Evolutionary conservation across 2,113 vertebrate species (phyloP).

Genomic region (Microtus montanus): DNA sequence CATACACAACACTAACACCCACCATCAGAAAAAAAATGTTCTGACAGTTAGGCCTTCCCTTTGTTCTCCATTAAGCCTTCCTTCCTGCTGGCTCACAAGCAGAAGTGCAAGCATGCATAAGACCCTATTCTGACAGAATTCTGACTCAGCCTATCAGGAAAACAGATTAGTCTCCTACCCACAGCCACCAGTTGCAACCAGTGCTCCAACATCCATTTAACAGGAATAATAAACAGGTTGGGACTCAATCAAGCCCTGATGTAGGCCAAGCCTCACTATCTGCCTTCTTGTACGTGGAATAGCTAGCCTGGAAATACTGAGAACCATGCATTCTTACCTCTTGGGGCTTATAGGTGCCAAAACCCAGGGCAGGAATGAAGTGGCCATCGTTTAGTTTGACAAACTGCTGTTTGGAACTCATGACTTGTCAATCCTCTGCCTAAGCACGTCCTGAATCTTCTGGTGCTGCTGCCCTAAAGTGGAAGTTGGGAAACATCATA

Average conservation of each 20-base stretch:
- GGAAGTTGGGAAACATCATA: fast-evolving
- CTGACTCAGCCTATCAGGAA: not conserved
- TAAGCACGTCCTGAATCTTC: not conserved
- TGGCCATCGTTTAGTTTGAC: constrained; percentile 27
- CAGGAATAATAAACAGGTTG: not conserved
- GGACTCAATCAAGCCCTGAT: not conserved
- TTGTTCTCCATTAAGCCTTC: not conserved
- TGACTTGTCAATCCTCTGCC: not conserved
- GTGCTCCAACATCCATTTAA: not conserved
- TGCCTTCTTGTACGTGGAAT: not conserved
- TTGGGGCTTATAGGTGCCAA: not conserved
- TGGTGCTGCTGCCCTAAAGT: not conserved
- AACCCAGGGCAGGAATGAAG: not conserved
- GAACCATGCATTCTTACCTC: not conserved
- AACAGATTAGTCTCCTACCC: not conserved
- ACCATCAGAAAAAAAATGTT: not conserved
- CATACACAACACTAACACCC: not conserved
- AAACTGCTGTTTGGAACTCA: not conserved
- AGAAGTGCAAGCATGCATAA: too few species aligned
- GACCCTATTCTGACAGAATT: not conserved
- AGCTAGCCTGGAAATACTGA: not conserved
- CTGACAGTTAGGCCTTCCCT: too few species aligned
- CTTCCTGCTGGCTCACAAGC: not conserved
- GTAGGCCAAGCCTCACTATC: not conserved
- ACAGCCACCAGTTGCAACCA: not conserved